These are phyloP conservation scores for Acanthopleura granulata DNA, from an alignment of 2,888 invertebrate species.

Conservation along the genomic window DNA sequence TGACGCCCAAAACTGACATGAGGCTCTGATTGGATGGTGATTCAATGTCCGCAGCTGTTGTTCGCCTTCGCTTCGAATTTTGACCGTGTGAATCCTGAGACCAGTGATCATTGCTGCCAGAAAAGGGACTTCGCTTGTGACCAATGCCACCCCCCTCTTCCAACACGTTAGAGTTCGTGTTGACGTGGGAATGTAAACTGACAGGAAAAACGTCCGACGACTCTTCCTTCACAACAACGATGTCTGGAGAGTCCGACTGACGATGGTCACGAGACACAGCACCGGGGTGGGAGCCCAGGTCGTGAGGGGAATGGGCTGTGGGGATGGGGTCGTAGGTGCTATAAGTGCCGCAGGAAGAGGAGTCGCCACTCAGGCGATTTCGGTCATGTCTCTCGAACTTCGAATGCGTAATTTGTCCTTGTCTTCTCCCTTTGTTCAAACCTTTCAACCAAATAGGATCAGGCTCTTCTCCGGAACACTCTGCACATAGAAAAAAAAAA, in stretches of 20 bases:
- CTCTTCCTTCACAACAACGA: neutral
- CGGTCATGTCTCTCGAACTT: neutral
- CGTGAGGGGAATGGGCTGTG: neutral
- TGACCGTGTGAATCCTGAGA: neutral
- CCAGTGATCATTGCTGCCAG: too few species aligned
- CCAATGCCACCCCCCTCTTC: neutral
- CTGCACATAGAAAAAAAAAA: neutral
- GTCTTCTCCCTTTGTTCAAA: neutral
- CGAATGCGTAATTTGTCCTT: neutral
- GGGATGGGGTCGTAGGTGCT: too few species aligned
- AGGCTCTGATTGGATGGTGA: constrained; percentile 22
- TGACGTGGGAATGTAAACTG: neutral
- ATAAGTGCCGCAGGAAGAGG: too few species aligned
- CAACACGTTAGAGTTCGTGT: neutral
- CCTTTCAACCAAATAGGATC: constrained; percentile 6
- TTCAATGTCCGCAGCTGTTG: neutral
- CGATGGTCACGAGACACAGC: neutral
- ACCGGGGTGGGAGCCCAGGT: neutral
- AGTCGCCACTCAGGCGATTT: too few species aligned
- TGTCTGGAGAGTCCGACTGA: neutral
- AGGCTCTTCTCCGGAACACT: neutral
- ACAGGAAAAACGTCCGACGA: neutral
- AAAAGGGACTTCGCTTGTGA: neutral
- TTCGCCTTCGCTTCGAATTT: neutral
- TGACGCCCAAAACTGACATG: neutral